These are phyloP conservation scores for Pachymerium ferrugineum DNA, from an alignment of 2,888 invertebrate species.

Conservation along the genomic window DNA sequence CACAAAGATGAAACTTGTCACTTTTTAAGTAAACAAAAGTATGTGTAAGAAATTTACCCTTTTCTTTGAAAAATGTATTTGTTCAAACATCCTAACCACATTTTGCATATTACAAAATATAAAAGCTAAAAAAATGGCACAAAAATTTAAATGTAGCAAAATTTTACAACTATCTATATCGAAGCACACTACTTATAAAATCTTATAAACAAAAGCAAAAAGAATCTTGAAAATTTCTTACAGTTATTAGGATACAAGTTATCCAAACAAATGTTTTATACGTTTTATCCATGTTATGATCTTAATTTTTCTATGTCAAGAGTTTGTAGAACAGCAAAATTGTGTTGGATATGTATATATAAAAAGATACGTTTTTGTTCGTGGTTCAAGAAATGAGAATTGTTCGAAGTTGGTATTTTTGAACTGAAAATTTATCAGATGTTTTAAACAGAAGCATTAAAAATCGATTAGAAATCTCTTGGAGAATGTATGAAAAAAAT, in stretches of 20 bases:
- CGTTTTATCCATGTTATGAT: not conserved
- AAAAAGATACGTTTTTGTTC: not conserved
- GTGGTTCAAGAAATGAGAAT: not conserved
- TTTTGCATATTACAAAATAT: not conserved
- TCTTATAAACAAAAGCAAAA: not conserved
- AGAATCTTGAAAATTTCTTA: not conserved
- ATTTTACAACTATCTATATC: conserved; percentile 14
- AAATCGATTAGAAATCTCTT: too few relatives aligned
- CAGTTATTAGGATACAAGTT: not conserved
- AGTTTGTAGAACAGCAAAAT: too few relatives aligned
- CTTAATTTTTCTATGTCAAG: not conserved
- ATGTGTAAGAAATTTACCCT: not conserved
- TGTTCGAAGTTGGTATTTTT: too few relatives aligned
- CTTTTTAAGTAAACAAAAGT: not conserved
- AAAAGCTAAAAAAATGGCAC: conserved; percentile 20
- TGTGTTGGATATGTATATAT: not conserved
- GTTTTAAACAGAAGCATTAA: too few relatives aligned
- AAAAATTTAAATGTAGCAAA: conserved; percentile 6
- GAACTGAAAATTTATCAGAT: too few relatives aligned
- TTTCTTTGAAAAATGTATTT: not conserved
- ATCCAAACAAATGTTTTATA: not conserved
- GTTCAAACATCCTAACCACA: conserved; percentile 9
- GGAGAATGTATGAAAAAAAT: too few relatives aligned
- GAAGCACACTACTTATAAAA: not conserved
- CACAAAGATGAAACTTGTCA: not conserved